phyloP scores from a whole-genome alignment of 2,888 invertebrate genomes.

The Blastobasis lacticolella region DNA sequence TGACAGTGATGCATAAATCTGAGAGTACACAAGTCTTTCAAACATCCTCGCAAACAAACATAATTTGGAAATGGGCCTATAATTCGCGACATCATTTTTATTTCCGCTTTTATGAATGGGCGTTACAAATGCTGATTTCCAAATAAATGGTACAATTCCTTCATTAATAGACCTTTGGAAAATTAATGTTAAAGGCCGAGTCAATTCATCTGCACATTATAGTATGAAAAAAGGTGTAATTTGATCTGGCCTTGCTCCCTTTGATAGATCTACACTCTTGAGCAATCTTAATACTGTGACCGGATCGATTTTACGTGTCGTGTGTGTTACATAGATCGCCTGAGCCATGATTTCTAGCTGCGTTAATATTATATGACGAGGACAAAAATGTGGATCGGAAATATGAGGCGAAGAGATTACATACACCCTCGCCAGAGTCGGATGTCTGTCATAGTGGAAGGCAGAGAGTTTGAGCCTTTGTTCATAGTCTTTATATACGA shows the following conservation, averaged over 20 bases:
- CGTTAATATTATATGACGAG: neutral
- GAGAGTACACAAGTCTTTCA: neutral
- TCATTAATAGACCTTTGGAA: neutral
- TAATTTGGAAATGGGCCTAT: neutral
- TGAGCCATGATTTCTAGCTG: neutral
- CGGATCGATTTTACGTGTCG: neutral
- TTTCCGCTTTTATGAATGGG: neutral
- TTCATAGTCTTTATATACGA: no score
- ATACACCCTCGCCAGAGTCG: neutral
- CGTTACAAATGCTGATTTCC: neutral
- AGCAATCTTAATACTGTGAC: neutral
- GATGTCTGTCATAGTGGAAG: neutral
- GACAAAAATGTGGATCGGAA: neutral
- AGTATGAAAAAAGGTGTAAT: neutral
- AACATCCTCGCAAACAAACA: neutral
- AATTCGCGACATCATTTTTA: neutral
- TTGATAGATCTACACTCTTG: neutral
- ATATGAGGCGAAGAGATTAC: neutral
- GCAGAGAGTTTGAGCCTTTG: no score
- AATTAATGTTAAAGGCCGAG: neutral
- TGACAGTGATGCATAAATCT: no score
- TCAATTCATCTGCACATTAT: neutral
- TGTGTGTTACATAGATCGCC: neutral
- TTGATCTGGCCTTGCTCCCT: neutral
- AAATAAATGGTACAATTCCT: neutral